Base-by-base conservation (phyloP, 2,113 vertebrate genomes). In the Otocyon megalotis region DNA sequence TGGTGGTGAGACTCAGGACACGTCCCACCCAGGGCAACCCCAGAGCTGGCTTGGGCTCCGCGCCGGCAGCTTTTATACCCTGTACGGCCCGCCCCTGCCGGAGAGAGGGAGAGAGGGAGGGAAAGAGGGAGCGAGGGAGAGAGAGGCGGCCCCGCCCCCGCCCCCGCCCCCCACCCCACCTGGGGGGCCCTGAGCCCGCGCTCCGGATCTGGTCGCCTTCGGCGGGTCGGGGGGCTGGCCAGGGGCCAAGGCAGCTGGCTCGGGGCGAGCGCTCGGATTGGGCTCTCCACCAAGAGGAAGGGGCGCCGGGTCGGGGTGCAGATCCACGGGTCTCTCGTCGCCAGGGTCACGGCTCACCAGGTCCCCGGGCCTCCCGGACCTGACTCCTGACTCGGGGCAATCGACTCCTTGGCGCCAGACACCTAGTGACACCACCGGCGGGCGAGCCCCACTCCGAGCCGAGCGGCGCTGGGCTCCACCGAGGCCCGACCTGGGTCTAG, bases 61-160 rank as follows among this genome's bases (percentile, higher is more conserved):
- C n/a, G 92, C 92, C 0, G 69, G 62, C 93, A 50, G 79, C 72
- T 65, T 97, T 98, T 98, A 97, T 97, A 97, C 69, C 60, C 71
- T 2, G 72, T n/a, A 17, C 0, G 17, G 63, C 86, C 97, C 97
- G 95, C 94, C 94, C 92, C 93, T 10, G 90, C 74, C 54, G 53
- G 5, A 60, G 79, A 93, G 16, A 0, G 48, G 65, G 67, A 20
- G 65, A 8, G 63, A 65, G 63, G 32, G 65, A n/a, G 67, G n/a
- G 65, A 65, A 28, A 65, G 71, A 24, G 69, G 12, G 35, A 2
- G 19, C 12, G 71, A 48, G 22, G 43, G 37, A 48, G 72, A 15
- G 72, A 74, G 72, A 48, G 53, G 76, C 4, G 92, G 92, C 79
- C 62, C 95, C 97, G 82, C 95, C 97, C 65, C 90, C 84, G 13